Percentiles rank a stretch among this genome's conserved stretches.
These are phyloP conservation scores for Rhombomys opimus DNA, from an alignment of 2,113 vertebrate species.

Conservation along the genomic window DNA sequence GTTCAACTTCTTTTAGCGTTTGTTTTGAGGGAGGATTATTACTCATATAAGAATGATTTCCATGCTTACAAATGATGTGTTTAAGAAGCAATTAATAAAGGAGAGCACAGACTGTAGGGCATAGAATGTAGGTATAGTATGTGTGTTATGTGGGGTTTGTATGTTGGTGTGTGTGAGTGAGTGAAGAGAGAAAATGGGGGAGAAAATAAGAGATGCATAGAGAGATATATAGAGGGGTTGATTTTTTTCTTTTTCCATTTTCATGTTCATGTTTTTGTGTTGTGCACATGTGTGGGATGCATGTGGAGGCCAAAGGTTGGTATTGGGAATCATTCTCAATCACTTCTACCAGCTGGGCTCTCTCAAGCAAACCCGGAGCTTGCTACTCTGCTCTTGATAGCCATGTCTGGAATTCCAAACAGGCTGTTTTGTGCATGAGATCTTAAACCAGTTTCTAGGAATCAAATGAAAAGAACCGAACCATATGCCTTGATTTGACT, in stretches of 20 bases:
- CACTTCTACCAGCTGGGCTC: not conserved
- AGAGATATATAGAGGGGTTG: not conserved
- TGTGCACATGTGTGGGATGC: not conserved
- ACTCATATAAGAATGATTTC: not conserved
- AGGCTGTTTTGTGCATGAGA: no score
- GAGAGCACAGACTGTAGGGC: not conserved
- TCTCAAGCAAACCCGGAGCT: not conserved
- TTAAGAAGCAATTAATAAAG: not conserved
- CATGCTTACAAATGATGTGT: not conserved
- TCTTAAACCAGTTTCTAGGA: not conserved
- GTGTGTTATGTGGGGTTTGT: not conserved
- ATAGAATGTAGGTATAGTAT: not conserved
- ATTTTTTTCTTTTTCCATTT: not conserved
- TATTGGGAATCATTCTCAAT: not conserved
- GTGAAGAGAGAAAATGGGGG: not conserved
- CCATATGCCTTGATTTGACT: not conserved
- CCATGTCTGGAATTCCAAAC: not conserved
- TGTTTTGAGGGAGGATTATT: not conserved
- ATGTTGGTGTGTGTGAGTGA: not conserved
- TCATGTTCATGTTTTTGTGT: not conserved
- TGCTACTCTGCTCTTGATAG: no score
- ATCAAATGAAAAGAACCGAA: not conserved
- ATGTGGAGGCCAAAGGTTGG: not conserved
- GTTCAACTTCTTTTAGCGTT: not conserved
- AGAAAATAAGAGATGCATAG: not conserved